These are phyloP conservation scores for Leuciscus idus DNA, from an alignment of 2,113 vertebrate genomes.

Conservation along the genomic window DNA sequence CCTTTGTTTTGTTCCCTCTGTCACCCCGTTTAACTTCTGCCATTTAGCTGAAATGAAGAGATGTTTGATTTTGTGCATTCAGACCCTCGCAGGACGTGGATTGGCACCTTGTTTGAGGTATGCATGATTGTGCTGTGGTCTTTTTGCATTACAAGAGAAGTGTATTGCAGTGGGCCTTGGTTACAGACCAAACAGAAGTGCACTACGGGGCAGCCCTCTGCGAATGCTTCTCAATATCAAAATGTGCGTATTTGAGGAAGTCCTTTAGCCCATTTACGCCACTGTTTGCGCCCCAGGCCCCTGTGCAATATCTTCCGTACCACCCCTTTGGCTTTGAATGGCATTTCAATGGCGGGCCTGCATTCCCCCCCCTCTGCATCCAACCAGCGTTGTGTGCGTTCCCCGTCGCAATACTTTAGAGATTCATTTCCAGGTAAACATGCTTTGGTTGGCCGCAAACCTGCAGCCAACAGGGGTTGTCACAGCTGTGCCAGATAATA, in stretches of 20 bases:
- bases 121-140: constrained; percentile 65
- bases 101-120: constrained; percentile 74
- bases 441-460: constrained; percentile 76
- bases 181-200: constrained; percentile 76
- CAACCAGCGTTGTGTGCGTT: constrained; percentile 78
- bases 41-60: constrained; percentile 41
- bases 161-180: constrained; percentile 71
- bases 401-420: constrained; percentile 80
- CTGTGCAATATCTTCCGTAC: constrained; percentile 77
- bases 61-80: constrained; percentile 48
- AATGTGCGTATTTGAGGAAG: constrained; percentile 81
- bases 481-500: constrained; percentile 85
- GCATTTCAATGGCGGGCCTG: constrained; percentile 72
- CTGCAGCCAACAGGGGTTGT: constrained; percentile 78
- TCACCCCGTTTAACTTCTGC: constrained; percentile 23
- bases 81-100: constrained; percentile 63
- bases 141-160: constrained; percentile 77
- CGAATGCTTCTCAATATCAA: constrained; percentile 75
- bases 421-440: constrained; percentile 93
- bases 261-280: constrained; percentile 77
- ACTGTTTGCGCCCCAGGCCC: constrained; percentile 77
- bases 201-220: constrained; percentile 68
- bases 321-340: constrained; percentile 70
- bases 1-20: constrained; percentile 26
- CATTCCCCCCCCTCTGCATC: constrained; percentile 62